phyloP scores from a whole-genome alignment of 2,797 vertebrate genomes.

The Myoxocephalus aenaeus region DNA sequence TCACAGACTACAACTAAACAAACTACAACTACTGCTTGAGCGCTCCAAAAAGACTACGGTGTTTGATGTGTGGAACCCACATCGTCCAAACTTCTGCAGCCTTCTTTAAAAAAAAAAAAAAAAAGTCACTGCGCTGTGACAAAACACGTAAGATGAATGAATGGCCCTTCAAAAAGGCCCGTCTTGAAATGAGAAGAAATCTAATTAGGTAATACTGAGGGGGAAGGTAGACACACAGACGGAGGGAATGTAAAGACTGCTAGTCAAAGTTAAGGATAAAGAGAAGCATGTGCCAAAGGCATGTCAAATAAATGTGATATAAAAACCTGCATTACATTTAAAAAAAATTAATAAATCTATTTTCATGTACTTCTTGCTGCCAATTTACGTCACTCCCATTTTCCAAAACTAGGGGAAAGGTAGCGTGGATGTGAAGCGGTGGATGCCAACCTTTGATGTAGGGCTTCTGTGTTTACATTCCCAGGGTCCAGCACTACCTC shows the following conservation, averaged over 20 bases:
- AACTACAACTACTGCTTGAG: constrained; percentile 1
- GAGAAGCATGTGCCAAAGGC: background rate
- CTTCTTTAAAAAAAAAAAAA: constrained; percentile 31
- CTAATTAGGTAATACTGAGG: constrained; percentile 41
- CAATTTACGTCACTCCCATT: constrained; percentile 32
- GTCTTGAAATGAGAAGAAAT: constrained; percentile 46
- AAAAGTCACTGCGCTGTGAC: constrained; percentile 20
- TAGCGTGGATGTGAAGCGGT: background rate
- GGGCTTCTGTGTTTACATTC: constrained; percentile 66
- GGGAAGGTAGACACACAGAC: constrained; percentile 16
- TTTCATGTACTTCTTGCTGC: constrained; percentile 18
- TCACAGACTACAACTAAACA: background rate
- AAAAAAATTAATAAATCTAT: background rate
- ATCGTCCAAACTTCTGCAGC: constrained; percentile 10
- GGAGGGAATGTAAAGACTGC: constrained; percentile 24
- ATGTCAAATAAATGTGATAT: background rate
- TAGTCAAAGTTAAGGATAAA: constrained; percentile 8
- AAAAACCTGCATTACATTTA: background rate
- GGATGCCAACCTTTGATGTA: constrained; percentile 42
- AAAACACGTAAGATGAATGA: constrained; percentile 18
- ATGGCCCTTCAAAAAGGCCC: constrained; percentile 20
- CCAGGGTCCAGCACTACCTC: constrained; percentile 46
- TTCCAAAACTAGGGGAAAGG: constrained; percentile 6
- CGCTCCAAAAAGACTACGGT: background rate
- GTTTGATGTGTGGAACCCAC: background rate